phyloP scores from a whole-genome alignment of 1,140 invertebrate genomes.

The Aphelenchoides fujianensis region DNA sequence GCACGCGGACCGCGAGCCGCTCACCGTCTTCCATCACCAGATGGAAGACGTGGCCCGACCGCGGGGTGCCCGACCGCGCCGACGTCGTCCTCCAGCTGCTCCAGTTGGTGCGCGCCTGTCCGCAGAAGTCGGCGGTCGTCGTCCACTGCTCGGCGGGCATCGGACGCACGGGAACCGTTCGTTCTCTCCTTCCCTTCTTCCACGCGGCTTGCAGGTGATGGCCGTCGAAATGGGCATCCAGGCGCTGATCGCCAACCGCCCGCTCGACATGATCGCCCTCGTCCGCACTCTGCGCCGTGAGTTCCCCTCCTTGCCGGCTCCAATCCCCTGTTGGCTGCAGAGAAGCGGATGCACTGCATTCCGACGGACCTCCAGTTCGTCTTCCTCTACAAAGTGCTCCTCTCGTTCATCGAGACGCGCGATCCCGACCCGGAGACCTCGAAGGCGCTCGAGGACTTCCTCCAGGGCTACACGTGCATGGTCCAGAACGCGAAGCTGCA shows the following conservation, averaged over 20 bases:
- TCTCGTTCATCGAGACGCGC: neutral
- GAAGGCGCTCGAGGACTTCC: neutral
- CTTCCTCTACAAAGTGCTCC: neutral
- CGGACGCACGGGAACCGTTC: conserved; percentile 20
- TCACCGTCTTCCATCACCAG: conserved; percentile 20
- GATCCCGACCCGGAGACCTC: neutral
- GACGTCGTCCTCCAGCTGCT: conserved; percentile 1
- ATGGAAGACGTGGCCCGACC: conserved; percentile 20
- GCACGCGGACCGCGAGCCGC: neutral
- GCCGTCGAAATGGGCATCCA: no score
- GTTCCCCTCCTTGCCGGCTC: neutral
- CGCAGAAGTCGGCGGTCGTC: neutral
- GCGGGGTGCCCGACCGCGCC: neutral
- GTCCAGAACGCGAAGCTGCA: no score
- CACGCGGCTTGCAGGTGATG: no score
- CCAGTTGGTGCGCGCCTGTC: conserved; percentile 3
- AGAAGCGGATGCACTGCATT: conserved; percentile 12
- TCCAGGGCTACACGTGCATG: neutral
- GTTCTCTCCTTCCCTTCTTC: no score
- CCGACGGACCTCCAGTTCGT: no score
- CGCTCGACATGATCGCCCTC: no score
- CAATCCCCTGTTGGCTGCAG: neutral
- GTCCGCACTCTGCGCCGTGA: neutral
- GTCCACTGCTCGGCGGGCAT: conserved; percentile 19
- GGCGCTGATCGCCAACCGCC: no score